Evolutionary conservation across 2,113 vertebrate genomes (phyloP).

Genomic region (Trochalopteron elliotii): DNA sequence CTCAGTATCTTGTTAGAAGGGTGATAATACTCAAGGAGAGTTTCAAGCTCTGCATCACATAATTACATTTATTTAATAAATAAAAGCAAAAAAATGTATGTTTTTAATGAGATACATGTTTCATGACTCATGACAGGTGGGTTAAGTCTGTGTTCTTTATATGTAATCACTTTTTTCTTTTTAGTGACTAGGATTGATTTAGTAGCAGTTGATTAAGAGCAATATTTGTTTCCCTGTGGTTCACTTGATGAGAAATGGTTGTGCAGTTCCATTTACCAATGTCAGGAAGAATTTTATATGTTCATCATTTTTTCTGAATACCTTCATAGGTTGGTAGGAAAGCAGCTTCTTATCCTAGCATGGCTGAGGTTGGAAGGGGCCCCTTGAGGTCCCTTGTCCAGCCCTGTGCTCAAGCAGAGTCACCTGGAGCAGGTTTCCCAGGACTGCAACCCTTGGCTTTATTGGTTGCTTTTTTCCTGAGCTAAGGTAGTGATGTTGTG

Average conservation of each 20-base stretch:
- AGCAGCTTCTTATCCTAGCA: background rate
- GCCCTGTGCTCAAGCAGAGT: background rate
- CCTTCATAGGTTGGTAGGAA: background rate
- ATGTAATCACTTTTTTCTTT: background rate
- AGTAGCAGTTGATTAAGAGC: background rate
- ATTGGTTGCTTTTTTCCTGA: background rate
- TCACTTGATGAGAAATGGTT: background rate
- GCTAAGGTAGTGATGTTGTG: fast-evolving
- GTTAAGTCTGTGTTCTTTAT: background rate
- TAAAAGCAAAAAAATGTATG: background rate
- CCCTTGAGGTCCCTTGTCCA: background rate
- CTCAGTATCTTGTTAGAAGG: background rate
- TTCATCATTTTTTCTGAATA: background rate
- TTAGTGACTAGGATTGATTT: background rate
- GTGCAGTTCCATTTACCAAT: background rate
- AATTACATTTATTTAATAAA: background rate
- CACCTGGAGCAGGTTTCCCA: background rate
- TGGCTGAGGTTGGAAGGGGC: background rate
- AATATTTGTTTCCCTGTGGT: background rate
- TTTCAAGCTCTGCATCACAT: background rate
- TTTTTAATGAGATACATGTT: background rate
- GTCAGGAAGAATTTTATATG: background rate
- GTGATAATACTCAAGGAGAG: background rate
- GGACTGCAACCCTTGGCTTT: background rate
- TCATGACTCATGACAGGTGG: background rate